Evolutionary conservation across 2,888 invertebrate genomes (phyloP), one percentile per base, ranked within the genome.

Genomic region (Athrips mouffetella): DNA sequence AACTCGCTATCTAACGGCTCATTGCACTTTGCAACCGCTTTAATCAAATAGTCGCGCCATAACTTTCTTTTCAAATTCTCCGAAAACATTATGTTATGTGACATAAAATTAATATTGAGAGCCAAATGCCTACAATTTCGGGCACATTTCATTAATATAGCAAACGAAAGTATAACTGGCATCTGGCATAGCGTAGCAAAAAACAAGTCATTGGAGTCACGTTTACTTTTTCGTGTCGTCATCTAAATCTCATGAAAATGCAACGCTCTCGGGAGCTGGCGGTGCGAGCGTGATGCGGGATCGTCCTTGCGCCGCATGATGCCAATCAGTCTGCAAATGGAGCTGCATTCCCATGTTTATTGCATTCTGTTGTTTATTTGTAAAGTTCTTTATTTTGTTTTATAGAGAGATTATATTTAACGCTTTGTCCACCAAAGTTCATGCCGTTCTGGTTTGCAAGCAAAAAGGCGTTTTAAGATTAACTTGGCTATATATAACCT

Each of bases 321-420:
- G 47, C 55, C 52, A 55, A 58, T 60, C 55, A 55, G 50, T 50
- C 49, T 41, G 50, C 42, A 47, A 50, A 50, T 44, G 18, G 42
- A 44, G 30, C 50, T 13, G 48, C 54, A 57, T 58, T 57, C 55
- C 57, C 51, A 54, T 53, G 52, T 54, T 52, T 55, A 58, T 55
- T 54, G 51, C 55, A 51, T 50, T 52, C n/a, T 15, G 23, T 25
- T 25, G 23, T 15, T 41, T 41, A 4, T 21, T 18, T 2, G 27
- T 27, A n/a, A 10, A 10, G 27, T 27, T 15, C 18, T 35, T 35
- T 35, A 13, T 15, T 35, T 30, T 7, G 30, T 10, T 30, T 30
- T 30, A 25, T 7, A 25, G 25, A 25, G 25, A 4, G 8, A 6
- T 25, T 25, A 25, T 4, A 25, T 25, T 6, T 25, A n/a, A n/a